Evolutionary conservation across 2,797 vertebrate genomes (phyloP).

Genomic region (Gambelia wislizenii): DNA sequence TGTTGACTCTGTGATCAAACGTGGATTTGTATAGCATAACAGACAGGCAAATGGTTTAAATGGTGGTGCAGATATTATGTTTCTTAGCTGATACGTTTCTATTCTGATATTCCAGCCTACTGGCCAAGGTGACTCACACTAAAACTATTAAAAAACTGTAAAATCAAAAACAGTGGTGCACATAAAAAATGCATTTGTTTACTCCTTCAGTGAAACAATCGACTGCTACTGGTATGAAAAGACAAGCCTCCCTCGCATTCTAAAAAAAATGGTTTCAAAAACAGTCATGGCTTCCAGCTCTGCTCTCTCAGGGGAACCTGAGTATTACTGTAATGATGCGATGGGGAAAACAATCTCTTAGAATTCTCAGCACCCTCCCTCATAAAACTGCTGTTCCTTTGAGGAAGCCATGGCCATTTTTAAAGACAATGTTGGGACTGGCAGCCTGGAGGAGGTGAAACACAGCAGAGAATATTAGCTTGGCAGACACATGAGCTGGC

Average conservation of each 20-base stretch:
- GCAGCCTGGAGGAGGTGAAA: neutral
- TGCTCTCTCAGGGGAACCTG: neutral
- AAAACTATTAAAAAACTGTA: neutral
- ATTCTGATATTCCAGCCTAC: neutral
- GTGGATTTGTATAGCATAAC: too few species aligned
- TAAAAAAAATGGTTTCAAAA: neutral
- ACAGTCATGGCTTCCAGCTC: neutral
- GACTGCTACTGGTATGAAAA: neutral
- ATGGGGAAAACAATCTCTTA: neutral
- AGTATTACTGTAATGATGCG: too few species aligned
- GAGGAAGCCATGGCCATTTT: neutral
- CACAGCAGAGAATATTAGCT: neutral
- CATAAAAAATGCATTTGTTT: neutral
- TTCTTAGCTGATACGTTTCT: too few species aligned
- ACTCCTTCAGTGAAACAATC: neutral
- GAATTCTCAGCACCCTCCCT: neutral
- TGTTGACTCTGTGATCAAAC: too few species aligned
- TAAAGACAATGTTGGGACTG: neutral
- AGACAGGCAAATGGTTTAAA: too few species aligned
- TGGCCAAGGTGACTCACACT: neutral
- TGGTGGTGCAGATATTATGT: too few species aligned
- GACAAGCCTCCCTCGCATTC: neutral
- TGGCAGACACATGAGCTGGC: neutral
- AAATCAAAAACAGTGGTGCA: neutral
- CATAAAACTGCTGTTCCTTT: neutral